Evolutionary conservation across 2,888 invertebrate species (phyloP), one percentile per base, ranked within the genome.

Genomic region (Nyleta sp.): DNA sequence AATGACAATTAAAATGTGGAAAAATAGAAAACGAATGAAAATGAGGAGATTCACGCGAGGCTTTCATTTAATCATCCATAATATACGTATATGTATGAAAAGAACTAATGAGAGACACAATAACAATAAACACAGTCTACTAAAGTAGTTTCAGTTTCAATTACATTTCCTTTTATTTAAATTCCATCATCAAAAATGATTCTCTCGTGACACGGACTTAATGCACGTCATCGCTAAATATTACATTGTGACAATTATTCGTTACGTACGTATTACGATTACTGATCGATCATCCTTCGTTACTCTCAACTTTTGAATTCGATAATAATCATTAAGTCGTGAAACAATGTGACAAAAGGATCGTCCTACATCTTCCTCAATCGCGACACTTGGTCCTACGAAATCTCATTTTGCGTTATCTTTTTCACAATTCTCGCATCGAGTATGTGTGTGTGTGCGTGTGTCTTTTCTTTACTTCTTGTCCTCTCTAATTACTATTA

Each of bases 151-250:
- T 88, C 85, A 88, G 85, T 90, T 89, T 90, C 85, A 89, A 88
- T 90, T 89, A 89, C 88, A 90, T 89, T 90, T 85, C 86, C 86
- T 90, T 89, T 90, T 90, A 90, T 90, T 90, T 88, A 86, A 90
- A 89, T 89, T 89, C 86, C 88, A 89, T 89, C 88, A 88, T 90
- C 88, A 89, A 90, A 88, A 88, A 76, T 73, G 76, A 76, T 85
- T 87, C 87, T 88, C 87, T 87, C 88, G 88, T 89, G 89, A 90
- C 90, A 87, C 90, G 89, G 85, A 87, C 87, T 89, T 84, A 87
- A 87, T 85, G 87, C 89, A 87, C 89, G 89, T 89, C 89, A 89
- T 87, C 88, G 89, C 87, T 85, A 76, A 76, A 60, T 76, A 78
- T 85, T 90, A 90, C 90, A 90, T 87, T 84, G 86, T 90, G 89